Evolutionary conservation across 1,140 invertebrate species (phyloP), one percentile per base, ranked within the genome.

Genomic region (Diachasma alloeum): DNA sequence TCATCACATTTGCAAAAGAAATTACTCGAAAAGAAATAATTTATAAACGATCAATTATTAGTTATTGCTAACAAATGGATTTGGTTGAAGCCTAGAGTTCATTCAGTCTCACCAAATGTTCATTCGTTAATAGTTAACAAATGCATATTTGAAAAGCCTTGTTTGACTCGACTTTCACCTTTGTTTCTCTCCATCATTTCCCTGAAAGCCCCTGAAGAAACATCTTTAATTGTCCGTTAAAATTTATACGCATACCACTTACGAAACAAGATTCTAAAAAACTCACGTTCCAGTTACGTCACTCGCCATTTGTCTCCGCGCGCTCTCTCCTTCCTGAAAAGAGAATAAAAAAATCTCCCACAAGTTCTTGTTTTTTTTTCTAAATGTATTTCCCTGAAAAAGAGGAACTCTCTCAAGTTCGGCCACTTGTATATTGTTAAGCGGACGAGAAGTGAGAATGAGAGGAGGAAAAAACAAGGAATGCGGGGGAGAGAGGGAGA

Each of bases 201-300:
- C 31, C 6, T 31, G 31, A 31, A 31, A 46, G 9, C 44, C 48
- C n/a, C 48, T 0, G 9, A 1, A 31, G 15, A 63, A 63, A 31
- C 24, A 63, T 15, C 26, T 63, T 63, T 31, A 63, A 63, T 63
- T 63, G 9, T 26, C 24, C 24, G 11, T 6, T 31, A 63, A 63
- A 26, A 26, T 2, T 63, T 63, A 19, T 8, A n/a, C 24, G 8
- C 48, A 19, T 22, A 63, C 26, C 19, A 24, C 59, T 63, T 22
- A 63, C 8, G 24, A 63, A 63, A 63, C 59, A 69, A 75, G 66
- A 75, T 31, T 75, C 59, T 63, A 26, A 63, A 63, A 63, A 37
- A 75, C 74, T 75, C 67, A 75, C 74, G 74, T 70, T 67, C 46
- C 67, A 69, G 67, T 53, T 42, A 75, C 26, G 67, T 75, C 74